phyloP scores from a whole-genome alignment of 2,888 invertebrate species.

The Horisme vitalbata region DNA sequence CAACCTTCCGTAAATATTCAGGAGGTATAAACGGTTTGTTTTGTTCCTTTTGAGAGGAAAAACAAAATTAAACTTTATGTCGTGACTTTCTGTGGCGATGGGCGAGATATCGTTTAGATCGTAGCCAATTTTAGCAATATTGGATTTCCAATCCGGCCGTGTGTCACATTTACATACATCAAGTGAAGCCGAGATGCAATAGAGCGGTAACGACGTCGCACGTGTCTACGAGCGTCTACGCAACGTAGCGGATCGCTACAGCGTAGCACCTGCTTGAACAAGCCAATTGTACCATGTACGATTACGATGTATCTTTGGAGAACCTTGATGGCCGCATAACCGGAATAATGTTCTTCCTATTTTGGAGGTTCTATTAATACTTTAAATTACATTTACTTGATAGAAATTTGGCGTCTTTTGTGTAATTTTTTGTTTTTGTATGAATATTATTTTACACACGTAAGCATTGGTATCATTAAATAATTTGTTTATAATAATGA shows the following conservation, averaged over 20 bases:
- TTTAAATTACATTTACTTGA: too few species aligned
- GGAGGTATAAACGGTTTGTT: not conserved
- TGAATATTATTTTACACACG: too few species aligned
- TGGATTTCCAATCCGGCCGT: conserved; percentile 2
- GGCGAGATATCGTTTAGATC: not conserved
- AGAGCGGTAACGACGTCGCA: conserved; percentile 21
- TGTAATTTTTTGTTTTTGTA: too few species aligned
- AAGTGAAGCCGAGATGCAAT: conserved; percentile 14
- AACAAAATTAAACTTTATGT: not conserved
- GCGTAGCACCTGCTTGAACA: conserved; percentile 15
- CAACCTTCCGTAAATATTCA: not conserved
- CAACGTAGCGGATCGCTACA: conserved; percentile 10
- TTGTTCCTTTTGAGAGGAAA: not conserved
- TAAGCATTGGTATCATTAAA: too few species aligned
- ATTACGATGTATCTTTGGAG: not conserved
- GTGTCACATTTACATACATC: conserved; percentile 18
- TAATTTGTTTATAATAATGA: too few species aligned
- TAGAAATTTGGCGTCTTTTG: too few species aligned
- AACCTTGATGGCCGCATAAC: too few species aligned
- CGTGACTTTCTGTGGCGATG: too few species aligned
- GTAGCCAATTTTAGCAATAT: conserved; percentile 4
- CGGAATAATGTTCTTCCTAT: too few species aligned
- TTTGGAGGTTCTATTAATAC: too few species aligned
- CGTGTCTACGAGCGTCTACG: conserved; percentile 27
- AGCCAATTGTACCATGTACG: not conserved